Evolutionary conservation across 2,113 vertebrate species (phyloP), one percentile per base, ranked within the genome.

Genomic region (Nicator chloris): DNA sequence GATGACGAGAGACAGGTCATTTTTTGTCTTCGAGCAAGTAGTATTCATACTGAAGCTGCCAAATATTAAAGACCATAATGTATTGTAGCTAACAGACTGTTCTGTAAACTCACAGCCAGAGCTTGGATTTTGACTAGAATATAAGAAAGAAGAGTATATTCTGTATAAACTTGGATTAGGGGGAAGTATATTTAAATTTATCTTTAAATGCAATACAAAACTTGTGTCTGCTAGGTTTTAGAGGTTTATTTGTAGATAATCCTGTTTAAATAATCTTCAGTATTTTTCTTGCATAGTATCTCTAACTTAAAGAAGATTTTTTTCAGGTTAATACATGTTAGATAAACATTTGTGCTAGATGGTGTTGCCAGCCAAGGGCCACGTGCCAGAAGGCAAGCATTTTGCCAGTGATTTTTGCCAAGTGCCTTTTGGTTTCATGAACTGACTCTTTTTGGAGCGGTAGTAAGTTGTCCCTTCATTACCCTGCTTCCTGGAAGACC

Each of bases 41-140:
- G 31, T 69, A 45, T 9, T 86, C n/a, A n/a, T 50, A 28, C 16
- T 51, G 82, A 88, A 86, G 51, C 68, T 95, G 77, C 68, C 81
- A 20, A 33, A 23, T 73, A 61, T 63, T 78, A 27, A 91, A 50
- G 20, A 80, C 70, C 28, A 4, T 31, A 80, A 57, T 26, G 18
- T 24, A 81, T 59, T 79, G 42, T 51, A 79, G 64, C 13, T 15
- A 35, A 57, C 20, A 72, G 54, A 12, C 33, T 72, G 27, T 75
- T 83, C 50, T 88, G 37, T 60, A 78, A 89, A 35, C 35, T 81
- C 50, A 14, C 15, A 57, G 44, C 30, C 19, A 51, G 42, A 54
- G 51, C 15, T 40, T 68, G 20, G 21, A 28, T 86, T 94, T 70
- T 88, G 47, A 71, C 19, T 68, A 66, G 42, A 76, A 85, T 26